phyloP scores from a whole-genome alignment of 2,797 vertebrate genomes.

The Pipistrellus pygmaeus region DNA sequence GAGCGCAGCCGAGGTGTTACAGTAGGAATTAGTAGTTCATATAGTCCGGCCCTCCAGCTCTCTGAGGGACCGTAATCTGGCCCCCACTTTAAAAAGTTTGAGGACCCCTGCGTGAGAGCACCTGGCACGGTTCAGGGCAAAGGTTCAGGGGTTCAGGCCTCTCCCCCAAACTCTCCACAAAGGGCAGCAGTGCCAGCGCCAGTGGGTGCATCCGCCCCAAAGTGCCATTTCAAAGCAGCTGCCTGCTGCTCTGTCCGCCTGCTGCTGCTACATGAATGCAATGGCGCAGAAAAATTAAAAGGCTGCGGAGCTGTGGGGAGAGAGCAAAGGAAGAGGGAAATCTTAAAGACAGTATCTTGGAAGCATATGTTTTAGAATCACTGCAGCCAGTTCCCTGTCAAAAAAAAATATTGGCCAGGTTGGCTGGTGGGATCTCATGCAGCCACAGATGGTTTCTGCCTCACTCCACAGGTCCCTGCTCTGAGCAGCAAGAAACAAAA shows the following conservation, averaged over 20 bases:
- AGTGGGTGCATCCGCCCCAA: background rate
- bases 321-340: slow-evolving; percentile 58
- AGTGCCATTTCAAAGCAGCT: slow-evolving; percentile 64
- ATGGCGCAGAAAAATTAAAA: slow-evolving; percentile 73
- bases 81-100: too few relatives aligned
- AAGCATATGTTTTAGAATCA: slow-evolving; percentile 80
- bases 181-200: slow-evolving; percentile 13
- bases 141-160: background rate
- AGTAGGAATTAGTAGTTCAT: too few relatives aligned
- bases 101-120: too few relatives aligned
- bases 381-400: slow-evolving; percentile 77
- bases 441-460: slow-evolving; percentile 75
- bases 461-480: background rate
- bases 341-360: slow-evolving; percentile 76
- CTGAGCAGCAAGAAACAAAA: slow-evolving; percentile 36
- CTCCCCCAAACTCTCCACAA: background rate
- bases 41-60: too few relatives aligned
- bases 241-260: slow-evolving; percentile 56
- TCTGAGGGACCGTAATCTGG: too few relatives aligned
- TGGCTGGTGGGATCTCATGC: slow-evolving; percentile 72
- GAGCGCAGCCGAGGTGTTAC: too few relatives aligned
- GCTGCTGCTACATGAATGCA: slow-evolving; percentile 64
- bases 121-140: background rate
- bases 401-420: slow-evolving; percentile 79
- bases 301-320: background rate